These are phyloP conservation scores for Brachymystax lenok DNA, from an alignment of 2,797 vertebrate genomes.

Conservation along the genomic window DNA sequence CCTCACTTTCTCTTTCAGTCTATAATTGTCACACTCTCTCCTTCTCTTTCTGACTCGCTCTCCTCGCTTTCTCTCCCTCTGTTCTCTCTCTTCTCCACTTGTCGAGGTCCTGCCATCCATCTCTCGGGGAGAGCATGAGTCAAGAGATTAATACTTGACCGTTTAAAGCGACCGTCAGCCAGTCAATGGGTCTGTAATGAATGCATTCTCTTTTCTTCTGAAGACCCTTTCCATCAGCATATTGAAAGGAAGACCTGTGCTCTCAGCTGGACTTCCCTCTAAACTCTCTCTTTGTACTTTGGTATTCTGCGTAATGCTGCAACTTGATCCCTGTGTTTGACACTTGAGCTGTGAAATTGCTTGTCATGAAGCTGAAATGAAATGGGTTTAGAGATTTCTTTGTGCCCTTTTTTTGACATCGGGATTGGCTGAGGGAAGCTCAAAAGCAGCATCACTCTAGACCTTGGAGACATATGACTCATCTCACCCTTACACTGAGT, in stretches of 20 bases:
- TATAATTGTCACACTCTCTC: not conserved
- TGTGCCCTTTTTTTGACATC: not conserved
- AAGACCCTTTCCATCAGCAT: not conserved
- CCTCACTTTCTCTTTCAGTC: not conserved
- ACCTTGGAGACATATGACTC: not conserved
- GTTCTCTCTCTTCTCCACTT: constrained; percentile 7
- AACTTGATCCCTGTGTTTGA: not conserved
- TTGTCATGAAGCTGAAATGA: not conserved
- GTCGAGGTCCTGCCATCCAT: not conserved
- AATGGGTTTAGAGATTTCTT: constrained; percentile 3
- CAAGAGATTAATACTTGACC: not conserved
- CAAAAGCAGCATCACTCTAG: not conserved
- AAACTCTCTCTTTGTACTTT: too few relatives aligned
- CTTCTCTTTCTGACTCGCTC: too few relatives aligned
- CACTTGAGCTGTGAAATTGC: constrained; percentile 6
- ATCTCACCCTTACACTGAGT: not conserved
- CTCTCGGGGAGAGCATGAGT: not conserved
- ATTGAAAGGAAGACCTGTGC: not conserved
- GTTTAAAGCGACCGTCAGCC: not conserved
- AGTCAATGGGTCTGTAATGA: not conserved
- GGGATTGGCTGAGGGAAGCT: not conserved
- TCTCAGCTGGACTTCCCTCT: not conserved
- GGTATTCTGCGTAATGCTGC: not conserved
- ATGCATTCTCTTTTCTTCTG: not conserved
- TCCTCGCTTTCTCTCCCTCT: not conserved